A percentile compares a stretch with the other conserved stretches of the same genome.
Conservation (phyloP, 2,113 vertebrate species). For the Cyrtonyx montezumae region DNA sequence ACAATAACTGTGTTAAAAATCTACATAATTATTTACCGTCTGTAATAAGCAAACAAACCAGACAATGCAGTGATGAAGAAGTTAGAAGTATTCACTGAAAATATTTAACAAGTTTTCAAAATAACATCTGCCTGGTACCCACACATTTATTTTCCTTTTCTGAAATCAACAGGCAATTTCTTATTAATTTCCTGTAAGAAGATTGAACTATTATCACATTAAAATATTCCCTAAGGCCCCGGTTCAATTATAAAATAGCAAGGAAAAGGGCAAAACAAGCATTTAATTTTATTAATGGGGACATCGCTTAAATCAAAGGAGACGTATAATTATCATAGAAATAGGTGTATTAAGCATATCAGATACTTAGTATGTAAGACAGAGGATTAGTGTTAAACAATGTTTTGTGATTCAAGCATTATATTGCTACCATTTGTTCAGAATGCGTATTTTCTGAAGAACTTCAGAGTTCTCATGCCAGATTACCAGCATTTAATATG, state of each 20-base stretch:
- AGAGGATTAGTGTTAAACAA: background rate
- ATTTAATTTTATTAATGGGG: background rate
- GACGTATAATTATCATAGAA: background rate
- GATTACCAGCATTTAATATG: background rate
- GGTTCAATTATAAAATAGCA: slow-evolving; percentile 8
- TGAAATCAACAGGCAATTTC: background rate
- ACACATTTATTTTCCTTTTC: background rate
- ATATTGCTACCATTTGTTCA: background rate
- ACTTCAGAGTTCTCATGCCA: background rate
- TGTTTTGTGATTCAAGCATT: background rate
- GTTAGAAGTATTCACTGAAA: background rate
- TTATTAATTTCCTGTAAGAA: background rate
- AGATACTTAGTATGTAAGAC: background rate
- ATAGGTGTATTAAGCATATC: background rate
- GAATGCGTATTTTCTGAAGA: background rate
- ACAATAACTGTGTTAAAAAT: background rate
- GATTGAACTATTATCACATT: background rate
- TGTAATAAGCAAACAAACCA: background rate
- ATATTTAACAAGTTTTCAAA: background rate
- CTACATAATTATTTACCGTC: background rate
- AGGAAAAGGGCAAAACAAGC: background rate
- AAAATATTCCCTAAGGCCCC: background rate
- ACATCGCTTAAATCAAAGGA: background rate
- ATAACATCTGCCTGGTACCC: background rate
- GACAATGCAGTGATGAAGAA: background rate